phyloP scores from a whole-genome alignment of 2,888 invertebrate genomes.

The Andrena dorsata region DNA sequence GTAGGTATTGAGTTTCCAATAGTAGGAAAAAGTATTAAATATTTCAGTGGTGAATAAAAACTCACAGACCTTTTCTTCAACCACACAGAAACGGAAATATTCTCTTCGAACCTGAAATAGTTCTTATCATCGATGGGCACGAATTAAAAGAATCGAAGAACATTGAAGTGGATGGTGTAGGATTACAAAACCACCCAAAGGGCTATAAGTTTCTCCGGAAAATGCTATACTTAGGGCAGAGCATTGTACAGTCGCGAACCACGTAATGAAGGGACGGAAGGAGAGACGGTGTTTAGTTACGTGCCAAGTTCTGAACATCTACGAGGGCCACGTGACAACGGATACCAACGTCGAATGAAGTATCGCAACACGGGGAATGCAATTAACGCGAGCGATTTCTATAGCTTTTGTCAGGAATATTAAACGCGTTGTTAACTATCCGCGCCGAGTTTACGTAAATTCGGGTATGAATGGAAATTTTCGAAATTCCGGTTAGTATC shows the following conservation, averaged over 20 bases:
- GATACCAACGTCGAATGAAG: conserved; percentile 15
- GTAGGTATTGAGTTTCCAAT: background rate
- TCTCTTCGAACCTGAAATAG: too few relatives aligned
- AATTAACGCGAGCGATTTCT: conserved; percentile 37
- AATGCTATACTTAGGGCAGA: background rate
- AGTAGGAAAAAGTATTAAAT: background rate
- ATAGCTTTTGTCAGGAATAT: conserved; percentile 41
- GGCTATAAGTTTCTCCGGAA: too few relatives aligned
- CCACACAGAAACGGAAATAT: too few relatives aligned
- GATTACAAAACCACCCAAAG: too few relatives aligned
- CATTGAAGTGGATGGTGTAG: too few relatives aligned
- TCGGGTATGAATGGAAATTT: conserved; percentile 44
- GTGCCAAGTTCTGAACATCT: background rate
- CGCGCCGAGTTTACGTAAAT: conserved; percentile 17
- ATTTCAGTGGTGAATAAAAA: background rate
- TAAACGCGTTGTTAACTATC: conserved; percentile 25
- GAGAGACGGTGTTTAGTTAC: background rate
- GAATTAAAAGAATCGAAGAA: too few relatives aligned
- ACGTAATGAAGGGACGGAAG: background rate
- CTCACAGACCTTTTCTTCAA: too few relatives aligned
- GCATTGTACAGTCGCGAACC: background rate
- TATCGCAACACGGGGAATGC: conserved; percentile 41
- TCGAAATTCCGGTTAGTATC: conserved; percentile 48
- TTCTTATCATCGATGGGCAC: too few relatives aligned
- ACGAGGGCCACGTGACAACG: background rate